A percentile compares a stretch with the other conserved stretches of the same genome.
Evolutionary conservation across 2,797 vertebrate genomes (phyloP).

Genomic region (Macropodus opercularis): DNA sequence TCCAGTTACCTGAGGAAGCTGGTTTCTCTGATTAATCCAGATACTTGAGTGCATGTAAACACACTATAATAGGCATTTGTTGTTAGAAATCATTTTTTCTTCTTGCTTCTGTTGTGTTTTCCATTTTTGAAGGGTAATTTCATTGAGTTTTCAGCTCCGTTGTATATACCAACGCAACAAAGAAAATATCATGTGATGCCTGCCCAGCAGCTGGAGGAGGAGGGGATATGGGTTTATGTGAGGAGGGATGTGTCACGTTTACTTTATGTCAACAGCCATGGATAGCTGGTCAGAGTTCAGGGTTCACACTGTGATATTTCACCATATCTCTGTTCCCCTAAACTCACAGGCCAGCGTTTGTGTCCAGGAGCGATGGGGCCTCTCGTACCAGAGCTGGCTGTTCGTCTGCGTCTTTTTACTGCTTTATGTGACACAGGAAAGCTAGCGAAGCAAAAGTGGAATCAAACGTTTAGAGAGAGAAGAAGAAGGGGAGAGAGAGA

Average conservation of each 20-base stretch:
- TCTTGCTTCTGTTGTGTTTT: too few relatives aligned
- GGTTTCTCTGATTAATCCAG: too few relatives aligned
- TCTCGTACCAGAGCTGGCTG: slow-evolving; percentile 7
- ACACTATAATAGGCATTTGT: too few relatives aligned
- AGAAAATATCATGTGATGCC: slow-evolving; percentile 22
- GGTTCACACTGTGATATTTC: slow-evolving; percentile 75
- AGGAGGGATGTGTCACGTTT: slow-evolving; percentile 70
- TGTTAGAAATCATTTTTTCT: too few relatives aligned
- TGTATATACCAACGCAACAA: slow-evolving; percentile 19
- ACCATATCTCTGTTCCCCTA: slow-evolving; percentile 41
- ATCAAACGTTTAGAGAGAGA: slow-evolving; percentile 20
- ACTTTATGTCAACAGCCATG: slow-evolving; percentile 70
- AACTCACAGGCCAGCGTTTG: slow-evolving; percentile 32
- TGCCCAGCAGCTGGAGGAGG: slow-evolving; percentile 51
- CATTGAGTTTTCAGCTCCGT: neutral
- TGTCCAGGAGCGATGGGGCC: slow-evolving; percentile 42
- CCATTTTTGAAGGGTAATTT: too few relatives aligned
- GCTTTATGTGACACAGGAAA: slow-evolving; percentile 18
- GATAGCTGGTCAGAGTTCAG: slow-evolving; percentile 71
- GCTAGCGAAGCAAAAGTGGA: slow-evolving; percentile 22
- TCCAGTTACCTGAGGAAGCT: too few relatives aligned
- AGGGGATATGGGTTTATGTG: slow-evolving; percentile 45
- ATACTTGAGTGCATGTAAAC: too few relatives aligned
- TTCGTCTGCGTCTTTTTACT: slow-evolving; percentile 36
- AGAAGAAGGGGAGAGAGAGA: slow-evolving; percentile 19